Conservation (phyloP, 1,140 invertebrate genomes). For the Oscheius sp. region DNA sequence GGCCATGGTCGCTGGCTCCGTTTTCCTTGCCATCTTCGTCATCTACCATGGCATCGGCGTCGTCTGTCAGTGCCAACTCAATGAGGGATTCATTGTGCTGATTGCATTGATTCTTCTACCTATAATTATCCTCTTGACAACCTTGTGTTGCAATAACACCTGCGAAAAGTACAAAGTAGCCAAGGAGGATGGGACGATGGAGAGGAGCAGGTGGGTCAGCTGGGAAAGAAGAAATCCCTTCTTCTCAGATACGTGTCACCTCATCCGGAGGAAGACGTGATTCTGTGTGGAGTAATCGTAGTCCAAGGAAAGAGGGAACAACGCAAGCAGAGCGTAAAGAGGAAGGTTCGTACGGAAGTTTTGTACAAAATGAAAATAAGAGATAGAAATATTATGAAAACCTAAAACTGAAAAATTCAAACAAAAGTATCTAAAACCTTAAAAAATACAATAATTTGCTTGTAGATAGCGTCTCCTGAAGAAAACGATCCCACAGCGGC, state of each 20-base stretch:
- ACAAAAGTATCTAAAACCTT: no score
- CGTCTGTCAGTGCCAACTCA: slow-evolving; percentile 37
- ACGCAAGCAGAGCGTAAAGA: not conserved
- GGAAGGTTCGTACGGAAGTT: not conserved
- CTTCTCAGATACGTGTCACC: not conserved
- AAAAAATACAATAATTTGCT: no score
- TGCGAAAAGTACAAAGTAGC: not conserved
- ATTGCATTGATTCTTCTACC: slow-evolving; percentile 41
- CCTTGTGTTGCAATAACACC: slow-evolving; percentile 40
- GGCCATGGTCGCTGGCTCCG: slow-evolving; percentile 23
- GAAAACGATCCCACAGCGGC: not conserved
- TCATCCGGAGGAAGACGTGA: not conserved
- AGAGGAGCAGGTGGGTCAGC: not conserved
- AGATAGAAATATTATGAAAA: no score
- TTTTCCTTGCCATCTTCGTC: slow-evolving; percentile 38
- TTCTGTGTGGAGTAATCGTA: slow-evolving; percentile 9
- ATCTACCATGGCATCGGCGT: slow-evolving; percentile 36
- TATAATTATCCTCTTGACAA: slow-evolving; percentile 40
- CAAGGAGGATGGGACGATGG: slow-evolving; percentile 4
- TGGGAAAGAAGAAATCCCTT: not conserved
- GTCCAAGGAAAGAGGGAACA: slow-evolving; percentile 1
- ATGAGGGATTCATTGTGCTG: slow-evolving; percentile 41
- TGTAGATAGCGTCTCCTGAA: not conserved
- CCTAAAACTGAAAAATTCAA: no score
- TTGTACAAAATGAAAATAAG: no score